Conservation (phyloP, 2,797 vertebrate species). For the Morelia viridis region DNA sequence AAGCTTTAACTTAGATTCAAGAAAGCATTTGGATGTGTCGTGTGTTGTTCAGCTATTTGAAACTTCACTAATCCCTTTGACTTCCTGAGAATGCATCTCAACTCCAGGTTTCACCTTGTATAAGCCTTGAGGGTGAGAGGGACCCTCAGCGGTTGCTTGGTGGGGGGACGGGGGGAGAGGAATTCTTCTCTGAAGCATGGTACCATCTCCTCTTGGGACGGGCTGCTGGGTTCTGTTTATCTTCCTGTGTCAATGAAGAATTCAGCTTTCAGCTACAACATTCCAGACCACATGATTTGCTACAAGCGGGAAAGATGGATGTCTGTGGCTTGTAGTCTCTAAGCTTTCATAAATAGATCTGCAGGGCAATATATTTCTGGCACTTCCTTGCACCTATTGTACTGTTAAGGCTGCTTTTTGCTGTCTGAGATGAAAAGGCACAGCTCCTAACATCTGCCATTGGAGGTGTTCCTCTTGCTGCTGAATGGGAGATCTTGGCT, state of each 20-base stretch:
- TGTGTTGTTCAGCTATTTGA: no score
- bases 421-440: neutral
- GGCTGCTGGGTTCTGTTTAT: constrained; percentile 64
- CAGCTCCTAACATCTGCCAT: neutral
- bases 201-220: constrained; percentile 68
- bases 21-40: neutral
- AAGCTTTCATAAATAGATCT: neutral
- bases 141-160: neutral
- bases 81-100: neutral
- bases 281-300: constrained; percentile 53
- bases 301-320: constrained; percentile 7
- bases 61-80: neutral
- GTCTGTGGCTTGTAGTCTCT: constrained; percentile 4
- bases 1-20: neutral
- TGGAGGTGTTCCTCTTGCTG: neutral
- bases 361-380: neutral
- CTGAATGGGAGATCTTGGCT: neutral
- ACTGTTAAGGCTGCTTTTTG: neutral
- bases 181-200: constrained; percentile 67
- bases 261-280: constrained; percentile 61
- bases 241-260: constrained; percentile 74
- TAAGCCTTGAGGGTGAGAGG: neutral
- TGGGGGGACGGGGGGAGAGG: constrained; percentile 37
- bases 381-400: neutral
- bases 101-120: constrained; percentile 13